Conservation (phyloP, 2,113 vertebrate genomes). For the Microtus richardsoni region DNA sequence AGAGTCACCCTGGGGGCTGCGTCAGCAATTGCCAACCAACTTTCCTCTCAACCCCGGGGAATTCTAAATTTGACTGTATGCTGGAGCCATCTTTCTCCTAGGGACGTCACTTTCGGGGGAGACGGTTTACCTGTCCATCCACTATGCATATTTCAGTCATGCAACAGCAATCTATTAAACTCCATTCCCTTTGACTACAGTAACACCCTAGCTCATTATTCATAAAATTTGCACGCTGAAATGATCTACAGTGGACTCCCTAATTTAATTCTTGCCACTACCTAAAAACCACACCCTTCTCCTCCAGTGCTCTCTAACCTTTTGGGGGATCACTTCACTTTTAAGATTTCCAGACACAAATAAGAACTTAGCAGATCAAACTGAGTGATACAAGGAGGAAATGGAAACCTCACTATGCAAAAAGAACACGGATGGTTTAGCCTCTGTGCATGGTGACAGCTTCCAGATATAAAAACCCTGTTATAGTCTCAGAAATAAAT, state of each 20-base stretch:
- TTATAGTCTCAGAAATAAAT: constrained; percentile 46
- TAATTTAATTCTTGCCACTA: neutral
- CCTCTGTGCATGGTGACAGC: neutral
- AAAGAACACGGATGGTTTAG: neutral
- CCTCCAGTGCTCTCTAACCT: neutral
- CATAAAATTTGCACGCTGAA: neutral
- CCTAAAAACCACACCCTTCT: neutral
- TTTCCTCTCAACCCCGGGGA: no score
- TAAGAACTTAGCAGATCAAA: neutral
- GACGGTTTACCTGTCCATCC: neutral
- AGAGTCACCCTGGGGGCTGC: neutral
- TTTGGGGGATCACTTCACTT: neutral
- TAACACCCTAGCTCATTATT: neutral
- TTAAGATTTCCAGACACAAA: neutral
- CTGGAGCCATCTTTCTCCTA: neutral
- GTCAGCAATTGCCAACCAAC: rapidly evolving
- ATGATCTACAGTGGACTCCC: neutral
- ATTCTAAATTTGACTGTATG: neutral
- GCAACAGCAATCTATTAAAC: neutral
- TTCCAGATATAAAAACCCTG: constrained; percentile 34
- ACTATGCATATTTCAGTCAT: neutral
- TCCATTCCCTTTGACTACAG: neutral
- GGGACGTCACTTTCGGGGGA: neutral
- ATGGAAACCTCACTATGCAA: neutral
- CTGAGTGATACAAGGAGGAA: neutral